Percentiles rank a stretch among this genome's conserved stretches.
Conservation (phyloP, 1,140 invertebrate species). For the Temnothorax nylanderi region DNA sequence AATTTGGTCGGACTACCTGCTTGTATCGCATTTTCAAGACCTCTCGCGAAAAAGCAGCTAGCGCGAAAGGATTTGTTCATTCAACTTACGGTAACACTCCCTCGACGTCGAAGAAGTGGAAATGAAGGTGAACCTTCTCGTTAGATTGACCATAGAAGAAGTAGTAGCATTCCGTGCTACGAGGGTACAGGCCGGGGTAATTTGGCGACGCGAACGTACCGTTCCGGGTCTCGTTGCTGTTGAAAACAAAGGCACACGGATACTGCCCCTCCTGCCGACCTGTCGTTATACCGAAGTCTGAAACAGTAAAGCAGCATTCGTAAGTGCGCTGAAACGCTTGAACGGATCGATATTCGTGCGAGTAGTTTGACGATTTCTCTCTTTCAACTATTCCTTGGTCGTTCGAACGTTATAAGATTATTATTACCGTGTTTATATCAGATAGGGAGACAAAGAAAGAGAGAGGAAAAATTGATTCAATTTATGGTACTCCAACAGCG, state of each 20-base stretch:
- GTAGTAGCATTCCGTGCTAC: conserved; percentile 97
- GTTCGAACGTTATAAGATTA: conserved; percentile 4
- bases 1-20: background rate
- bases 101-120: conserved; percentile 96
- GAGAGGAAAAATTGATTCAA: conserved; percentile 1
- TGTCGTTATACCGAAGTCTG: conserved; percentile 93
- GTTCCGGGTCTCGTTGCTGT: conserved; percentile 91
- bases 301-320: conserved; percentile 65
- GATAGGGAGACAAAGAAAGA: background rate
- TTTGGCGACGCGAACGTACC: conserved; percentile 97
- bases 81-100: conserved; percentile 94
- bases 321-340: conserved; percentile 1
- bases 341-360: background rate
- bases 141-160: conserved; percentile 94
- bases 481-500: background rate
- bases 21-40: background rate
- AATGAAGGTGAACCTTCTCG: conserved; percentile 94
- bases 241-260: conserved; percentile 94
- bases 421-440: background rate
- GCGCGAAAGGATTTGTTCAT: background rate
- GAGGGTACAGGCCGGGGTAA: conserved; percentile 96
- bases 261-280: conserved; percentile 90
- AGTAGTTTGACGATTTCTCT: conserved; percentile 19
- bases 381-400: background rate
- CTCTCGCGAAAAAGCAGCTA: background rate